These are phyloP conservation scores for Peucedramus taeniatus DNA, from an alignment of 2,113 vertebrate species.

Conservation along the genomic window DNA sequence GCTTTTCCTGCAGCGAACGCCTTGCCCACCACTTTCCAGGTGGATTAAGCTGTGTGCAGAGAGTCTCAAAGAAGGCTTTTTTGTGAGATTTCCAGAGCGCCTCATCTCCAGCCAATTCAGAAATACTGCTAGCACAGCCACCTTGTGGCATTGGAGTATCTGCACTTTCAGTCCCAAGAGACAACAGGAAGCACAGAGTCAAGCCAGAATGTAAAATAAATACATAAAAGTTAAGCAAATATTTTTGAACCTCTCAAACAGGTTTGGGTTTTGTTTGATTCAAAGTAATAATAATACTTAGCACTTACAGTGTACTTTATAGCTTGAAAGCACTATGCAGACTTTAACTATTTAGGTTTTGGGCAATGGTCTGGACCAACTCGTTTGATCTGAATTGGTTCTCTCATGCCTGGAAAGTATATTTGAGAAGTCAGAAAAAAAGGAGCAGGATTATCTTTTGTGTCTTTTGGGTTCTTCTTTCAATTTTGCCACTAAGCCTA, in stretches of 20 bases:
- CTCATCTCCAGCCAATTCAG: conserved; percentile 13
- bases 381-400: neutral
- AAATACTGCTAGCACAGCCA: conserved; percentile 56
- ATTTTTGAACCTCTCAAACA: conserved; percentile 49
- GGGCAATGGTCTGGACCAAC: neutral
- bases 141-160: conserved; percentile 53
- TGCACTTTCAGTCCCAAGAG: conserved; percentile 22
- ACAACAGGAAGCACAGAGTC: conserved; percentile 23
- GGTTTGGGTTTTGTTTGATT: conserved; percentile 57
- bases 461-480: neutral
- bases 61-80: neutral
- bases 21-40: neutral
- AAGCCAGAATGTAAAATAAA: conserved; percentile 58
- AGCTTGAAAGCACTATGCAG: conserved; percentile 15
- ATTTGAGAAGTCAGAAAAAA: neutral
- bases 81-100: neutral
- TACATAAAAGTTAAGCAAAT: conserved; percentile 63
- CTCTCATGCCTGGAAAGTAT: neutral
- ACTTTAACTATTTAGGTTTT: conserved; percentile 30
- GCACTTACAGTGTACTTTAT: conserved; percentile 35
- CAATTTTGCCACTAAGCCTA: neutral
- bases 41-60: conserved; percentile 1
- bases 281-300: conserved; percentile 56
- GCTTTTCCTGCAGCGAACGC: neutral
- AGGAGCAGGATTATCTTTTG: neutral